Conservation (phyloP, 2,888 invertebrate species). For the Chironomus tentans region DNA sequence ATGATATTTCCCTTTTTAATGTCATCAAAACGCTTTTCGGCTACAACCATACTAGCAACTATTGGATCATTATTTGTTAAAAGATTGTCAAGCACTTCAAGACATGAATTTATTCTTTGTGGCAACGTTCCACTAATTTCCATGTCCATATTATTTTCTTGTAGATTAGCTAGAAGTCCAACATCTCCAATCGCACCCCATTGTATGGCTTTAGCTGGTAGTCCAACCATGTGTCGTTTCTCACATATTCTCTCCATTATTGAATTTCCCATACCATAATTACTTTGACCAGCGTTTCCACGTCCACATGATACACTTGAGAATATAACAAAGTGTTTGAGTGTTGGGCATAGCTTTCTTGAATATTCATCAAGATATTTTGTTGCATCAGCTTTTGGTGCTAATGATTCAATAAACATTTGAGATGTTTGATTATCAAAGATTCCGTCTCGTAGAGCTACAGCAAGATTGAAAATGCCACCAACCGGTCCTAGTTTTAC, state of each 20-base stretch:
- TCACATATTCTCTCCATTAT: slow-evolving; percentile 63
- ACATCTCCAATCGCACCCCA: slow-evolving; percentile 60
- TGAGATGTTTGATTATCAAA: slow-evolving; percentile 63
- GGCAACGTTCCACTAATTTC: slow-evolving; percentile 55
- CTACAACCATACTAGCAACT: slow-evolving; percentile 55
- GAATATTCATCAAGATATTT: slow-evolving; percentile 56
- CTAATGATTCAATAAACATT: slow-evolving; percentile 54
- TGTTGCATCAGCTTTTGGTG: slow-evolving; percentile 69
- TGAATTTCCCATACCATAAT: slow-evolving; percentile 85
- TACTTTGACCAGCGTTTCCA: slow-evolving; percentile 77
- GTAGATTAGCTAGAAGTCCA: slow-evolving; percentile 56
- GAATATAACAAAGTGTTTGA: slow-evolving; percentile 66
- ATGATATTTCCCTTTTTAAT: slow-evolving; percentile 36
- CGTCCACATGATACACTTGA: slow-evolving; percentile 78
- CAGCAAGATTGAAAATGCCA: slow-evolving; percentile 76
- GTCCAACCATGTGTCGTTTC: slow-evolving; percentile 41
- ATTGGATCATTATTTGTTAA: slow-evolving; percentile 47
- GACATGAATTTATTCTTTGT: slow-evolving; percentile 55
- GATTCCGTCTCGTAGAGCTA: slow-evolving; percentile 59
- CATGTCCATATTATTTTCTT: slow-evolving; percentile 40
- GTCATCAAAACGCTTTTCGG: slow-evolving; percentile 47
- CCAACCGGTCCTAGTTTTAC: slow-evolving; percentile 54
- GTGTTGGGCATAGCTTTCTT: slow-evolving; percentile 44
- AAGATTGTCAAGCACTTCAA: slow-evolving; percentile 49
- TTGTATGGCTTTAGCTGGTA: slow-evolving; percentile 51